A percentile compares a stretch with the other conserved stretches of the same genome.
These are phyloP conservation scores for Chloebia gouldiae DNA, from an alignment of 2,113 vertebrate species.

Conservation along the genomic window DNA sequence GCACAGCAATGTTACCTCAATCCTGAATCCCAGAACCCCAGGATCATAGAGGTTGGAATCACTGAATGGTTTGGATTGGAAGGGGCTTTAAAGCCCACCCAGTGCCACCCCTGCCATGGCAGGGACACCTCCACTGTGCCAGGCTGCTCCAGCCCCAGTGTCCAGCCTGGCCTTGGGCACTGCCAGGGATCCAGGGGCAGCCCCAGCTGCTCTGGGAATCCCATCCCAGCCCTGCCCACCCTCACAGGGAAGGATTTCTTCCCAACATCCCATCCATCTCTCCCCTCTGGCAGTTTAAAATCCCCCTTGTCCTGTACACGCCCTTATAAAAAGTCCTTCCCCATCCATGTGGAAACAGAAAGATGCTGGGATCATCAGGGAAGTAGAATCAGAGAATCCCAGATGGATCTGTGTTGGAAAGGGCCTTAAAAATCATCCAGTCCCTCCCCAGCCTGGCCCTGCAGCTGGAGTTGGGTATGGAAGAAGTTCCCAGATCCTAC, in stretches of 20 bases:
- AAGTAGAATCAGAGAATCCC: background rate
- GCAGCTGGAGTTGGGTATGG: background rate
- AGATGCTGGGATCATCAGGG: background rate
- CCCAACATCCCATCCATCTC: fast-evolving
- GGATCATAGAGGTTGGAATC: fast-evolving
- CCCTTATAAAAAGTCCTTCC: background rate
- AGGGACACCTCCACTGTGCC: background rate
- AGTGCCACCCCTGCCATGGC: background rate
- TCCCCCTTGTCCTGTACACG: background rate
- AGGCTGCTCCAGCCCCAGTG: too few species aligned
- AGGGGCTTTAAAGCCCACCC: fast-evolving
- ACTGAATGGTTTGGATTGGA: background rate
- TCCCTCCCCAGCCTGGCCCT: background rate
- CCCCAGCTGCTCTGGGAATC: background rate
- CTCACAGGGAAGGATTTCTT: fast-evolving
- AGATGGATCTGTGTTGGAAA: background rate
- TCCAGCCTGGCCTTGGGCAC: background rate
- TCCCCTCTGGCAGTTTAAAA: background rate
- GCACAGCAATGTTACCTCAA: background rate
- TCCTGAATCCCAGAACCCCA: background rate
- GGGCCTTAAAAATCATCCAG: background rate
- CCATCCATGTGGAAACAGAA: background rate
- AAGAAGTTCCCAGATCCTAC: background rate
- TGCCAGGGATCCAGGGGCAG: background rate
- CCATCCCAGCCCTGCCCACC: background rate